A percentile compares a stretch with the other conserved stretches of the same genome.
Conservation (phyloP, 2,888 invertebrate species). For the Euproctis similis region DNA sequence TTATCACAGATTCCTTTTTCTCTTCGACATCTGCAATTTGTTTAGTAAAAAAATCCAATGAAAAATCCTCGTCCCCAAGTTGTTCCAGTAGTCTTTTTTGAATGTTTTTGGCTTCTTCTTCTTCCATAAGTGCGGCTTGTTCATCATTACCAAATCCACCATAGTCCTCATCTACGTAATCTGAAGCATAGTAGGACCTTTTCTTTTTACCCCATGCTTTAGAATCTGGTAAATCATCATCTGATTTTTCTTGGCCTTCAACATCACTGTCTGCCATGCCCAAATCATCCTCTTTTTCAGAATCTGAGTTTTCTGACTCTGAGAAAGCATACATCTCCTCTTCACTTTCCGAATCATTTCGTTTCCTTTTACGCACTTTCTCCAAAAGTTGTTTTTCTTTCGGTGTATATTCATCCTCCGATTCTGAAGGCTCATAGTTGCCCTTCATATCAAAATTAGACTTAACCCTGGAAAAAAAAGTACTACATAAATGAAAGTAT, state of each 20-base stretch:
- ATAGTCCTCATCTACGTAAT: conserved; percentile 92
- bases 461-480: conserved; percentile 40
- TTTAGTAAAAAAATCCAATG: conserved; percentile 74
- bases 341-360: conserved; percentile 73
- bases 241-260: conserved; percentile 81
- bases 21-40: conserved; percentile 51
- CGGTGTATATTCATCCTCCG: conserved; percentile 83
- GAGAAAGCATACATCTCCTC: conserved; percentile 80
- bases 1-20: conserved; percentile 75
- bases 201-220: conserved; percentile 93
- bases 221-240: conserved; percentile 83
- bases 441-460: conserved; percentile 61
- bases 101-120: conserved; percentile 87
- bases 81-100: conserved; percentile 85
- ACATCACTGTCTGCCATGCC: conserved; percentile 82
- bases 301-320: conserved; percentile 60
- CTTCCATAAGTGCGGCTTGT: conserved; percentile 84
- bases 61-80: conserved; percentile 86
- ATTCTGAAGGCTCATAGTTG: conserved; percentile 80
- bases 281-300: conserved; percentile 56
- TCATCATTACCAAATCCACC: conserved; percentile 80
- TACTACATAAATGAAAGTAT: too few species aligned
- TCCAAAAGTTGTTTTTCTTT: conserved; percentile 78
- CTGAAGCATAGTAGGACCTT: conserved; percentile 87
- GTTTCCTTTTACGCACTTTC: conserved; percentile 74